These are phyloP conservation scores for Nowickia ferox DNA, from an alignment of 2,888 invertebrate species.

Conservation along the genomic window DNA sequence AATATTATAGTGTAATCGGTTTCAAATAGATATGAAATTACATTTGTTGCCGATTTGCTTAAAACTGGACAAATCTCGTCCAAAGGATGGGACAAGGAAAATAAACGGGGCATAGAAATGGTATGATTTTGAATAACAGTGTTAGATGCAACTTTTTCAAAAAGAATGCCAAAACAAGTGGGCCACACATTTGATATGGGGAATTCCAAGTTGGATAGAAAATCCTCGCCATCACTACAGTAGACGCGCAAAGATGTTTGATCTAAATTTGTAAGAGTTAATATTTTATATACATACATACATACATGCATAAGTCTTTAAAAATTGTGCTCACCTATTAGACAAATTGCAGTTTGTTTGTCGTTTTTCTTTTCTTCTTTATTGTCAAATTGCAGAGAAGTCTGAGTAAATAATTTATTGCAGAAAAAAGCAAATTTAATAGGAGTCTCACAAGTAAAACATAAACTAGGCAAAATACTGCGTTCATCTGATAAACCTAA, in stretches of 20 bases:
- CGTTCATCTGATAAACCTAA: constrained; percentile 76
- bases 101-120: constrained; percentile 89
- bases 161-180: constrained; percentile 92
- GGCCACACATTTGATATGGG: constrained; percentile 93
- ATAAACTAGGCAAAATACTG: constrained; percentile 81
- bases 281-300: neutral
- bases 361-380: constrained; percentile 73
- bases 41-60: constrained; percentile 86
- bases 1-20: constrained; percentile 88
- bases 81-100: constrained; percentile 93
- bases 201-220: constrained; percentile 90
- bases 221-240: constrained; percentile 92
- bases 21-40: constrained; percentile 86
- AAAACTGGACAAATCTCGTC: constrained; percentile 95
- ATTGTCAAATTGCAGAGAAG: constrained; percentile 16
- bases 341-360: constrained; percentile 79
- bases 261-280: constrained; percentile 83
- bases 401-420: constrained; percentile 84
- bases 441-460: constrained; percentile 92
- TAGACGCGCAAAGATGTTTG: constrained; percentile 90
- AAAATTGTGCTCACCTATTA: constrained; percentile 76
- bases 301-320: neutral
- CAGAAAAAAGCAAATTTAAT: constrained; percentile 93
- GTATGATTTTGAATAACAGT: constrained; percentile 79
- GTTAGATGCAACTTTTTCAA: constrained; percentile 88